phyloP scores from a whole-genome alignment of 1,140 invertebrate genomes.

The Brachionus paranguensis region DNA sequence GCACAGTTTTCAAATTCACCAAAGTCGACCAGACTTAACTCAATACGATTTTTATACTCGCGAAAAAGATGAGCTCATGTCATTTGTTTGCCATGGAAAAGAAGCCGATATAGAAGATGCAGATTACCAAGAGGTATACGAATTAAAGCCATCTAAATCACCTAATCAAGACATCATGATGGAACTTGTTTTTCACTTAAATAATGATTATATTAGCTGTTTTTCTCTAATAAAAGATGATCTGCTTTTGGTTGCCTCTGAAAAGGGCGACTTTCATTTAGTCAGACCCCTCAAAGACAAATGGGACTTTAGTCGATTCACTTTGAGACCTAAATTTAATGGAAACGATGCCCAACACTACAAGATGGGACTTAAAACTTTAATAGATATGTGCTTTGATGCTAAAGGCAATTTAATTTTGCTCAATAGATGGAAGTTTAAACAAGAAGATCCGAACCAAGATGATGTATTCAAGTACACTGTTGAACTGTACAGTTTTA shows the following conservation, averaged over 20 bases:
- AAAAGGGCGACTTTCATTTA: slow-evolving; percentile 14
- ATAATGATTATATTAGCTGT: neutral
- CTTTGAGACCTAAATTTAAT: neutral
- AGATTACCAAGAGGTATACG: slow-evolving; percentile 17
- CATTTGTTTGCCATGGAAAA: slow-evolving; percentile 27
- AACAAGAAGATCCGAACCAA: neutral
- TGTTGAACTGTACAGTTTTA: slow-evolving; percentile 1
- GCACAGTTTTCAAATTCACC: slow-evolving; percentile 25
- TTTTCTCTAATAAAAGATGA: slow-evolving; percentile 30
- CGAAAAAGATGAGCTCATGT: slow-evolving; percentile 26
- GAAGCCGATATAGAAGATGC: slow-evolving; percentile 29
- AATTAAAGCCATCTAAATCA: neutral
- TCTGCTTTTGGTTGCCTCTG: neutral
- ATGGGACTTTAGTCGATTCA: slow-evolving; percentile 15
- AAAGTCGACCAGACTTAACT: neutral
- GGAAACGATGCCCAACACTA: neutral
- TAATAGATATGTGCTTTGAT: slow-evolving; percentile 25
- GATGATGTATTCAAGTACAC: slow-evolving; percentile 7
- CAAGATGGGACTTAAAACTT: neutral
- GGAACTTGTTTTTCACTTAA: neutral
- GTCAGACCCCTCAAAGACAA: slow-evolving; percentile 2
- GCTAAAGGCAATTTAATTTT: slow-evolving; percentile 17
- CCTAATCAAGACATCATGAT: neutral
- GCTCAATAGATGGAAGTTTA: slow-evolving; percentile 28
- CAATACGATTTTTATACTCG: slow-evolving; percentile 26